These are phyloP conservation scores for Apodemus speciosus DNA, from an alignment of 2,113 vertebrate species.

Conservation along the genomic window DNA sequence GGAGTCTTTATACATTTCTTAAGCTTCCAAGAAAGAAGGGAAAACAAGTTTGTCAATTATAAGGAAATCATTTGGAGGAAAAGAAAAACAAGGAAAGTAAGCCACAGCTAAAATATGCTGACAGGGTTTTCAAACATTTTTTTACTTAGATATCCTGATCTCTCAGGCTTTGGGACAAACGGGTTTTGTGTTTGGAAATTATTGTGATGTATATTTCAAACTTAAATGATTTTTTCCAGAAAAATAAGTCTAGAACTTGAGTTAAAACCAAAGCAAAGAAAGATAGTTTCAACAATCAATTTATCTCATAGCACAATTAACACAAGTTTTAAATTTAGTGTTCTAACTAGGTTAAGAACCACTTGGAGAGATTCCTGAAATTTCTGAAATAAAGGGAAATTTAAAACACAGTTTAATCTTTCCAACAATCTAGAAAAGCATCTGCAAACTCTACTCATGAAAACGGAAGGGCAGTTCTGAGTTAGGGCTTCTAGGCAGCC, in stretches of 20 bases:
- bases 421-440: not conserved
- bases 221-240: not conserved
- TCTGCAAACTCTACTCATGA: conserved; percentile 12
- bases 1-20: conserved; percentile 97
- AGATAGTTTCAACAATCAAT: conserved; percentile 12
- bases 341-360: not conserved
- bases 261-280: conserved; percentile 9
- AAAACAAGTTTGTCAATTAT: conserved; percentile 41
- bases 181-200: not conserved
- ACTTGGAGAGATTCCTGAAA: not conserved
- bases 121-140: not conserved
- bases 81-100: conserved; percentile 21
- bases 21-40: conserved; percentile 84
- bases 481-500: not conserved
- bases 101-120: not conserved
- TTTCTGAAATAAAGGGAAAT: not conserved
- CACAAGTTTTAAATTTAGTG: not conserved
- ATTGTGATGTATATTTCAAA: not conserved
- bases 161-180: not conserved
- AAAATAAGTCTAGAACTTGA: conserved; percentile 13
- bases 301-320: not conserved
- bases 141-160: not conserved
- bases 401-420: not conserved
- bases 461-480: not conserved
- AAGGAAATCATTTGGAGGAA: not conserved